These are phyloP conservation scores for Antennarius striatus DNA, from an alignment of 2,113 vertebrate genomes.

Conservation along the genomic window DNA sequence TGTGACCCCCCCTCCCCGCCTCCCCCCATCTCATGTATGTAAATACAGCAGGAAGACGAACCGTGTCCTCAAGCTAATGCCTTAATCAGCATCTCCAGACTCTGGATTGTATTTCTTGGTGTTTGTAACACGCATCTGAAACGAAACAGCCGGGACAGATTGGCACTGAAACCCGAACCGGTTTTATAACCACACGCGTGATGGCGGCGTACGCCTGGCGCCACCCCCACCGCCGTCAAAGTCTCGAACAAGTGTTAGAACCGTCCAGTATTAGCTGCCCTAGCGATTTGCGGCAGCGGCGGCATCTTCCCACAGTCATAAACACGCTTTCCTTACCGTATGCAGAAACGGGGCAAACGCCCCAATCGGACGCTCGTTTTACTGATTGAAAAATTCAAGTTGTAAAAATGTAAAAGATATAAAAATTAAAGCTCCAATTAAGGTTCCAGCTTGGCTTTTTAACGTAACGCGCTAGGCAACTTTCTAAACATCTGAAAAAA, in stretches of 20 bases:
- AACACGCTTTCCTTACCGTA: not conserved
- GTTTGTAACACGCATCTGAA: conserved; percentile 31
- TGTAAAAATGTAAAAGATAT: conserved; percentile 1
- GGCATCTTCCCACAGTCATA: not conserved
- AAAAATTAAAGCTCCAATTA: conserved; percentile 29
- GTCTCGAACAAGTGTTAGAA: conserved; percentile 49
- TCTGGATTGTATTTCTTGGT: conserved; percentile 63
- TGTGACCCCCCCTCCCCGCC: no score
- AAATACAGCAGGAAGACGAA: conserved; percentile 40
- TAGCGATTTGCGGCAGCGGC: conserved; percentile 18
- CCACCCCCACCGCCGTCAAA: conserved; percentile 14
- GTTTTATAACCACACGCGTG: conserved; percentile 6
- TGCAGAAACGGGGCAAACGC: conserved; percentile 23
- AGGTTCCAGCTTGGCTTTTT: conserved; percentile 37
- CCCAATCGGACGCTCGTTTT: conserved; percentile 28
- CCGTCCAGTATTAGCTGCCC: conserved; percentile 38
- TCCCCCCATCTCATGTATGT: conserved; percentile 31
- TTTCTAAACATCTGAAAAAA: conserved; percentile 16
- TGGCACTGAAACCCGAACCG: conserved; percentile 24
- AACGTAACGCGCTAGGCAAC: conserved; percentile 17
- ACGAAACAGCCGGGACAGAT: not conserved
- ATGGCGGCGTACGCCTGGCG: not conserved
- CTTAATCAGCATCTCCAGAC: conserved; percentile 71
- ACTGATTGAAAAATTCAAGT: no score
- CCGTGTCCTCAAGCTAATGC: conserved; percentile 54